Base-by-base conservation (phyloP, 2,888 invertebrate species). In the Leptura quadrifasciata region DNA sequence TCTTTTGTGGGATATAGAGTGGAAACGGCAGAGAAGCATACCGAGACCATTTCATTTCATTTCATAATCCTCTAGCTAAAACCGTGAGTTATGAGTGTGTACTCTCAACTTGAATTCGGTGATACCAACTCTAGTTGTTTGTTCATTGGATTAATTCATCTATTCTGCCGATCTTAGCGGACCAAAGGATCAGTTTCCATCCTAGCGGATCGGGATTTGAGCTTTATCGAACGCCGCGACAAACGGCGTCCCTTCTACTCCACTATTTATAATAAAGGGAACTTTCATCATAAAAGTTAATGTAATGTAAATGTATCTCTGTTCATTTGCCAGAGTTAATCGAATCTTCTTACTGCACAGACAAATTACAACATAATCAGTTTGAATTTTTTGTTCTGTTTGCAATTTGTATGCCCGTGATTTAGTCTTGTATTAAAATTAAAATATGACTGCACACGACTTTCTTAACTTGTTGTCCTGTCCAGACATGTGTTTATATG, bases 11-110 rank as follows among this genome's bases (percentile, higher is more conserved):
- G 35, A 31, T 69, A 35, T 69, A 69, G 31, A 35, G 57, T 35
- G 69, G 58, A 58, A 69, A 39, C 58, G 55, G 35, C 63, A 24
- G 65, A 52, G 65, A 52, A 20, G 18, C 18, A 20, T 2, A 52
- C 47, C 58, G 39, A 58, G 18, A 21, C 58, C 63, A 65, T 64
- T 74, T 74, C 76, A 68, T 75, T 73, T 64, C 76, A 65, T 72
- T 77, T 74, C 72, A 76, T 80, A 80, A 80, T 80, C 78, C 79
- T 67, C 73, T 47, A 77, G 77, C 76, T 75, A 73, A 76, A 76
- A 67, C 79, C 79, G 61, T 78, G 79, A 81, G 81, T 82, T 82
- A 83, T 81, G 82, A 83, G 82, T 83, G 81, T 83, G 83, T 83
- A 81, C 81, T 80, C 79, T 79, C 75, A 81, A 82, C 83, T 83